Base-by-base conservation (phyloP, 2,797 vertebrate species). In the Rhynchotus rufescens region DNA sequence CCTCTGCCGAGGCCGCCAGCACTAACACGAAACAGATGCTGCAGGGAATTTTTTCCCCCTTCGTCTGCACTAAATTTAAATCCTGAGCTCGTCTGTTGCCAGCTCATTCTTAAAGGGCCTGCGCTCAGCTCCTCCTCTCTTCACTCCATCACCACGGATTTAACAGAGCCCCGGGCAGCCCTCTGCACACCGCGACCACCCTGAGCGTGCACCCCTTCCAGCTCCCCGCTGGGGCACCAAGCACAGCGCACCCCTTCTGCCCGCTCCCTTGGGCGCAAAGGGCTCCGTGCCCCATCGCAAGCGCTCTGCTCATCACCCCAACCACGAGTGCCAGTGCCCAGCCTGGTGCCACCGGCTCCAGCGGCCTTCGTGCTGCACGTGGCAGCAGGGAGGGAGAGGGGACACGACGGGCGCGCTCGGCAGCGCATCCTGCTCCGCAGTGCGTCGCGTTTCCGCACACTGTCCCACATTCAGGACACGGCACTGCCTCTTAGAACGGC, bases 21-120 rank as follows among this genome's bases (percentile, higher is more conserved):
- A 94, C 38, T 97, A 98, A 98, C 93, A 94, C 11, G 97, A 98
- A 97, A 96, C 98, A 98, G 96, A 98, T 97, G 97, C 84, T 73
- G 80, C 4, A 52, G 94, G 95, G 96, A 97, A 79, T 94, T 94
- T 93, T 96, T 92, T 79, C 90, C 90, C 91, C 95, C 82, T 94
- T 94, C 25, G 28, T 90, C 91, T 94, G 95, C 92, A 95, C 97
- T 97, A 96, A 96, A 96, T 97, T 97, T 96, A 97, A 98, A 97
- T 65, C 44, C 75, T 90, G 91, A 92, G 84, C 51, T 87, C 89
- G 82, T 95, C 88, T 84, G 94, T 87, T 94, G 96, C 97, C 97
- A 98, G 57, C 77, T 95, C 16, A 19, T 87, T 97, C 88, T 98
- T 97, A 97, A 97, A 97, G 96, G 89, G 94, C 82, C 95, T 96